Conservation (phyloP, 2,113 vertebrate species). For the Microcebus griseorufus region DNA sequence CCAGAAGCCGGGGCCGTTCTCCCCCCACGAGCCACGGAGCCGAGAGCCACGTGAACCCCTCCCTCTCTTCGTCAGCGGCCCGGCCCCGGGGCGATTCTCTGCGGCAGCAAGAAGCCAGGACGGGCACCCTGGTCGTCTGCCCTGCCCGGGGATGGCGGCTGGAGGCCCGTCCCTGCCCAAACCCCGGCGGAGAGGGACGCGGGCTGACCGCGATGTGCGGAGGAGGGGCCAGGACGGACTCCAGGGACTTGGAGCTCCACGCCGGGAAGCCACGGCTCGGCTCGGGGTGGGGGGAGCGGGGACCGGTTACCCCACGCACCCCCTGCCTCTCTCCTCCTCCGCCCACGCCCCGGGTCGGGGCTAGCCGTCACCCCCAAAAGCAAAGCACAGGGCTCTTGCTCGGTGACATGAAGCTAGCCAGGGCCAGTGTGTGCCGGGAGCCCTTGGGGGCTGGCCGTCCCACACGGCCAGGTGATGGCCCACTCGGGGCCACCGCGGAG, state of each 20-base stretch:
- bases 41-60: no score
- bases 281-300: no score
- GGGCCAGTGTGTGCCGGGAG: background rate
- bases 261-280: rapidly evolving
- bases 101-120: no score
- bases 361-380: background rate
- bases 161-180: background rate
- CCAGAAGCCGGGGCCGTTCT: no score
- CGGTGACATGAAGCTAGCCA: background rate
- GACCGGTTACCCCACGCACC: rapidly evolving
- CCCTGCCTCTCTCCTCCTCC: background rate
- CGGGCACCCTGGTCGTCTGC: no score
- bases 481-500: no score
- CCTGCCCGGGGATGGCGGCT: background rate
- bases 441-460: background rate
- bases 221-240: background rate
- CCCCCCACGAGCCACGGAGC: no score
- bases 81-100: no score
- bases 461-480: background rate
- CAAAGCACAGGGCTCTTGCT: background rate
- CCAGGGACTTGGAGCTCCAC: no score
- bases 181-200: rapidly evolving
- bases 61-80: no score
- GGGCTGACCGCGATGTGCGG: rapidly evolving
- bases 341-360: rapidly evolving